Evolutionary conservation across 2,113 vertebrate species (phyloP).

Genomic region (Serinus canaria): DNA sequence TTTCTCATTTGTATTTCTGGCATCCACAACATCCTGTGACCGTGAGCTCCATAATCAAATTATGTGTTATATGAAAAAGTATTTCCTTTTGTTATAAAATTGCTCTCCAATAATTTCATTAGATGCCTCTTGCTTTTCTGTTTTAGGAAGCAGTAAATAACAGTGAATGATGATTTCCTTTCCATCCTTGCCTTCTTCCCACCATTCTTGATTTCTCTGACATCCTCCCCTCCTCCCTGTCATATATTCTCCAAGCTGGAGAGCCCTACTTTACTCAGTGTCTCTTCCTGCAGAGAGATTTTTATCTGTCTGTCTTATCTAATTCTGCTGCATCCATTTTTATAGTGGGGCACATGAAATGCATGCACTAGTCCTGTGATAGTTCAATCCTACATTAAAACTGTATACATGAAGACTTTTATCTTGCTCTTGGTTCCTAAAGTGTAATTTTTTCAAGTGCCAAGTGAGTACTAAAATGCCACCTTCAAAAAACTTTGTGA

Average conservation of each 20-base stretch:
- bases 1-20: conserved; percentile 32
- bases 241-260: neutral
- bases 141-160: conserved; percentile 14
- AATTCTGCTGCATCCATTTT: neutral
- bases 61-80: neutral
- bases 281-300: neutral
- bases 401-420: neutral
- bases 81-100: conserved; percentile 55
- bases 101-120: conserved; percentile 49
- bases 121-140: neutral
- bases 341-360: rapidly evolving
- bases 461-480: neutral
- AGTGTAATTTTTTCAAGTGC: neutral
- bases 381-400: neutral
- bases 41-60: neutral
- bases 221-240: neutral
- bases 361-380: neutral
- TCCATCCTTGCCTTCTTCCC: neutral
- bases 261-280: neutral
- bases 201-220: neutral
- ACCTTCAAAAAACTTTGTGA: neutral
- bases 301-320: neutral
- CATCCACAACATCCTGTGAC: conserved; percentile 39
- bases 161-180: neutral
- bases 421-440: neutral